Evolutionary conservation across 2,113 vertebrate species (phyloP), one percentile per base, ranked within the genome.

Genomic region (Syrmaticus mikado): DNA sequence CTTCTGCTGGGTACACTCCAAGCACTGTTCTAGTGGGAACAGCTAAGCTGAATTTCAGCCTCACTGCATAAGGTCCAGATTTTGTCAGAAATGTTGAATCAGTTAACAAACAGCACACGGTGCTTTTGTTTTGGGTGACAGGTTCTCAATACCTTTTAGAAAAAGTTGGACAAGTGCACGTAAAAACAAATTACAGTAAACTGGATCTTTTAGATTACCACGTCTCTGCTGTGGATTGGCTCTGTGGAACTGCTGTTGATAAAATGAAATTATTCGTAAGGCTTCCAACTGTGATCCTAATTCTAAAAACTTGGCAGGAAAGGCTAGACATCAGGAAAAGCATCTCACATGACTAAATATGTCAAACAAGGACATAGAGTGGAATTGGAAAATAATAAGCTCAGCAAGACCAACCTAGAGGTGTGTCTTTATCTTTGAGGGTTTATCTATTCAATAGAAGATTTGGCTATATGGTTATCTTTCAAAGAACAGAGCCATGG

Each of bases 241-340:
- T 62, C 79, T 82, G 32, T 87, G 53, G 43, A 34, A 86, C 50
- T 66, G 16, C 41, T 70, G 58, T 53, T 73, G n/a, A 64, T 27
- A 72, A 85, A 85, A 85, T 52, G 13, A 74, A 61, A 93, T 93
- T 82, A 81, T 65, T 93, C 8, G 2, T 64, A 15, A 12, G 38
- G 55, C 19, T 90, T 83, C 75, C 80, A 79, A 58, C 76, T 62
- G 61, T 55, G 79, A 41, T 80, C 79, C 45, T 88, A 90, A 85
- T 80, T 89, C 90, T 85, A 72, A 91, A 85, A 85, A 85, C 55
- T 87, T 91, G 79, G 64, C 76, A 85, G 41, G 50, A 46, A 93
- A 91, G 52, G 46, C 11, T 43, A 84, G 74, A 21, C 70, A 81
- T 88, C 82, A 82, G 78, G 40, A 87, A 68, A 15, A 80, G 43